Evolutionary conservation across 2,113 vertebrate species (phyloP).

Genomic region (Mystacornis crossleyi): DNA sequence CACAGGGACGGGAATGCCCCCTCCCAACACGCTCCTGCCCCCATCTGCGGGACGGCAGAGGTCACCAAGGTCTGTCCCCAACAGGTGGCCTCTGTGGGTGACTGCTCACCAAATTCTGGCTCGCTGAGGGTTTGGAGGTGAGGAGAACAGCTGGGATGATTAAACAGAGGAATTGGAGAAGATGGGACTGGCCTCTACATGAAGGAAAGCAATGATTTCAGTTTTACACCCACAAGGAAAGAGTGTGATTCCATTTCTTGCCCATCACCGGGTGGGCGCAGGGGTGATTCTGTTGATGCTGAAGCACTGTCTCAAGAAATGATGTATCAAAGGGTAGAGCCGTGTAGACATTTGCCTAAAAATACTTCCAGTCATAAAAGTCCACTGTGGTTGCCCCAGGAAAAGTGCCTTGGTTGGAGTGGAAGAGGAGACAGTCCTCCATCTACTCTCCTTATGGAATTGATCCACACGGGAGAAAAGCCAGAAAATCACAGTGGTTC

Average conservation of each 20-base stretch:
- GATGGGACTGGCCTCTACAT: not conserved
- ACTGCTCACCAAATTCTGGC: not conserved
- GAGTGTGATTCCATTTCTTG: fast-evolving
- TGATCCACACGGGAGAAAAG: not conserved
- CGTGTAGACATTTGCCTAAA: not conserved
- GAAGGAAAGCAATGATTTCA: not conserved
- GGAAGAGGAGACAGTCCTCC: not conserved
- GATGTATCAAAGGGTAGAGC: not conserved
- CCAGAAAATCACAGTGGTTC: not conserved
- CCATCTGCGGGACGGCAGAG: not conserved
- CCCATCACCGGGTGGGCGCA: not conserved
- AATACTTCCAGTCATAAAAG: not conserved
- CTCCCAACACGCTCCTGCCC: fast-evolving
- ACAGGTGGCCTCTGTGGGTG: not conserved
- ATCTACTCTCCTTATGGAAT: not conserved
- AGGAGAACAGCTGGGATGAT: not conserved
- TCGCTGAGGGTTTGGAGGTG: not conserved
- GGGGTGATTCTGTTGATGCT: not conserved
- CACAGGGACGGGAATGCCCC: fast-evolving
- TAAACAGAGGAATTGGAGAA: not conserved
- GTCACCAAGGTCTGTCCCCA: not conserved
- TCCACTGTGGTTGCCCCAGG: fast-evolving
- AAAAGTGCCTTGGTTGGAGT: not conserved
- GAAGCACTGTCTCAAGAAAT: not conserved
- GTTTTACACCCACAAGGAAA: not conserved